Conservation (phyloP, 2,797 vertebrate genomes). For the Lerista edwardsae region DNA sequence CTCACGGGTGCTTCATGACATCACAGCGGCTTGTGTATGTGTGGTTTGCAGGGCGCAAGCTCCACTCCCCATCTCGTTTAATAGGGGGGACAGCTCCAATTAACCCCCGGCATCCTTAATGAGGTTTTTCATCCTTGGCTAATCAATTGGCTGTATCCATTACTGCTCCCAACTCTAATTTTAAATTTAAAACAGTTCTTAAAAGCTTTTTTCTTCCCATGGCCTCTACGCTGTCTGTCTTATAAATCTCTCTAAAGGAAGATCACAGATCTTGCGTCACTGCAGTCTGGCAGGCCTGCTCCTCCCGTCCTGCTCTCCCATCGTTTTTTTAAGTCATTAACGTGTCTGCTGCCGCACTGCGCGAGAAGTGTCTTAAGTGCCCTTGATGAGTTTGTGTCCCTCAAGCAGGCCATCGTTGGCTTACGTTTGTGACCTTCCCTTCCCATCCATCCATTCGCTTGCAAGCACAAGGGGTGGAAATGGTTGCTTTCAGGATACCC, state of each 20-base stretch:
- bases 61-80: too few species aligned
- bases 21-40: background rate
- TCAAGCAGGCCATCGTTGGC: background rate
- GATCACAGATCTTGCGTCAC: background rate
- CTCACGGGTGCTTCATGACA: background rate
- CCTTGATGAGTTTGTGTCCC: background rate
- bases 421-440: background rate
- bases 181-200: background rate
- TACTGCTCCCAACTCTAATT: background rate
- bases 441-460: background rate
- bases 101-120: constrained; percentile 2
- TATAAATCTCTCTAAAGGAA: constrained; percentile 1
- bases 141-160: background rate
- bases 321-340: background rate
- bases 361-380: background rate
- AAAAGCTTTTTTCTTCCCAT: background rate
- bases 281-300: background rate
- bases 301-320: background rate
- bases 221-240: background rate
- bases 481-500: background rate
- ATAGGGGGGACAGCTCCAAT: background rate
- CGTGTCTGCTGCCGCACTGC: too few species aligned
- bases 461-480: background rate
- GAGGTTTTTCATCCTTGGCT: background rate
- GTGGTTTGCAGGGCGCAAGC: too few species aligned